phyloP scores from a whole-genome alignment of 2,797 vertebrate species.

The Lutjanus argentimaculatus region DNA sequence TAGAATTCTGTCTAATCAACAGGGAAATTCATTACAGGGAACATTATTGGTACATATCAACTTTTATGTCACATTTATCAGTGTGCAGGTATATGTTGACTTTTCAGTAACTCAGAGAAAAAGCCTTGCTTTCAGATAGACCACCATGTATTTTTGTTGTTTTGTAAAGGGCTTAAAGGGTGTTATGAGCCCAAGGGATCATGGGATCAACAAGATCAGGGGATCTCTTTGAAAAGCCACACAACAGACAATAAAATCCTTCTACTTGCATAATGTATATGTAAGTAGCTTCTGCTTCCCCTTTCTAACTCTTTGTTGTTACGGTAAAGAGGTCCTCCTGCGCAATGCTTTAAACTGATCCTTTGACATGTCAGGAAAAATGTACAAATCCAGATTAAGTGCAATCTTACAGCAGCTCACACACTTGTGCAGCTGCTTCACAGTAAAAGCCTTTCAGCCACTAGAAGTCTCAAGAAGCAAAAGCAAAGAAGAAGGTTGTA shows the following conservation, averaged over 20 bases:
- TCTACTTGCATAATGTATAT: conserved; percentile 37
- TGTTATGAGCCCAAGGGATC: conserved; percentile 38
- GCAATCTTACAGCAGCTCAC: conserved; percentile 11
- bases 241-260: conserved; percentile 39
- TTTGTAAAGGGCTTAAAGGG: conserved; percentile 38
- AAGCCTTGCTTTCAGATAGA: conserved; percentile 26
- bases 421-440: background rate
- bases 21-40: no score
- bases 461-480: no score
- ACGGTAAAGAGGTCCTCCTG: conserved; percentile 7
- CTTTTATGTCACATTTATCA: background rate
- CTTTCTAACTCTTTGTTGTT: conserved; percentile 14
- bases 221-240: conserved; percentile 30
- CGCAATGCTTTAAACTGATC: conserved; percentile 25
- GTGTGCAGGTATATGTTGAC: background rate
- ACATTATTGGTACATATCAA: background rate
- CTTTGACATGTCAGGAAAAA: conserved; percentile 23
- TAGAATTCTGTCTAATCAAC: no score
- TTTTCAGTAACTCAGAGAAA: conserved; percentile 11
- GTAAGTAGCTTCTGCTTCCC: conserved; percentile 20
- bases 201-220: conserved; percentile 44
- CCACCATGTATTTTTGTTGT: conserved; percentile 35
- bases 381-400: conserved; percentile 49
- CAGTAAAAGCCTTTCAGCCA: no score
- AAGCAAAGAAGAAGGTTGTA: no score